These are phyloP conservation scores for Tympanuchus pallidicinctus DNA, from an alignment of 2,113 vertebrate genomes.

Conservation along the genomic window DNA sequence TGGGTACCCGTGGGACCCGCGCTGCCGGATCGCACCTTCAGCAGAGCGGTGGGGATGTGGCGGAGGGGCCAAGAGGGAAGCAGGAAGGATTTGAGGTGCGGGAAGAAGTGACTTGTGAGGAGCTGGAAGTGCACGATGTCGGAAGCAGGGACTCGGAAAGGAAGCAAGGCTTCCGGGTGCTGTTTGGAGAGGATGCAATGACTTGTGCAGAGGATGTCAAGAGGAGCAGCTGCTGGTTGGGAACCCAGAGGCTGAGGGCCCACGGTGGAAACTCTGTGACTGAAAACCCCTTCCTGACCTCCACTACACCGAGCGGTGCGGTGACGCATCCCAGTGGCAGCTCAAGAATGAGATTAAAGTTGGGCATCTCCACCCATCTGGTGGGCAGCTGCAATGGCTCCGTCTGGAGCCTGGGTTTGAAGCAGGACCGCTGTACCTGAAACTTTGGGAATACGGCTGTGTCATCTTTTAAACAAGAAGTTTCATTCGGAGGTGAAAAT, in stretches of 20 bases:
- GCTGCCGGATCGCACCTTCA: not conserved
- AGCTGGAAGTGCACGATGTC: not conserved
- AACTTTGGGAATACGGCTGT: not conserved
- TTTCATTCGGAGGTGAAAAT: conserved; percentile 22
- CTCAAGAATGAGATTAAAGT: not conserved
- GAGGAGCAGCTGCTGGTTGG: not conserved
- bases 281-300: not conserved
- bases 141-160: not conserved
- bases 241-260: not conserved
- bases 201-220: not conserved
- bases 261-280: not conserved
- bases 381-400: not conserved
- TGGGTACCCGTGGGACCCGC: not conserved
- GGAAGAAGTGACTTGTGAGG: not conserved
- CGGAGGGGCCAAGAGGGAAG: not conserved
- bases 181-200: not conserved
- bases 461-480: not conserved
- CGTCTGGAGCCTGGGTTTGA: not conserved
- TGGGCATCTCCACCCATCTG: not conserved
- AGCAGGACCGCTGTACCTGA: not conserved
- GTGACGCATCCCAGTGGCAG: not conserved
- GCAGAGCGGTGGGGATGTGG: not conserved
- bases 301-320: not conserved
- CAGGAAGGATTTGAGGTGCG: not conserved
- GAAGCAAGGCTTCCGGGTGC: not conserved